Conservation (phyloP, 1,140 invertebrate genomes). For the Drosophila watanabei region DNA sequence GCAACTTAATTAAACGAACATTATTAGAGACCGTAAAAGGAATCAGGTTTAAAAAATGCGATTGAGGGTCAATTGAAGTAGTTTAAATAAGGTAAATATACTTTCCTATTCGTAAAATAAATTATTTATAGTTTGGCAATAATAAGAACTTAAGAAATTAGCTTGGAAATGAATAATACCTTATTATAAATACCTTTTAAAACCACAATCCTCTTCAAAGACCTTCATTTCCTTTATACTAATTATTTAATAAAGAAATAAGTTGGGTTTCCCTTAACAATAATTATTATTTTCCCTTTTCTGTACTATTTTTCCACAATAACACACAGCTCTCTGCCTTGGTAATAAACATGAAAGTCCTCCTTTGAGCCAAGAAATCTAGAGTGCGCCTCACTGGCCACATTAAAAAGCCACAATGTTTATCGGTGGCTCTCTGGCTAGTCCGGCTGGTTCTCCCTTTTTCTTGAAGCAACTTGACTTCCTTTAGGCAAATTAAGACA, state of each 20-base stretch:
- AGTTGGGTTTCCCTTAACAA: neutral
- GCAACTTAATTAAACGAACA: conserved; percentile 19
- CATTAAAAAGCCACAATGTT: conserved; percentile 62
- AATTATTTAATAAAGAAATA: too few species aligned
- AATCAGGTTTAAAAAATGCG: neutral
- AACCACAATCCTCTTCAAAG: neutral
- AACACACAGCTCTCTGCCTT: neutral
- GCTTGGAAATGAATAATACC: neutral
- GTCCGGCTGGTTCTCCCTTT: conserved; percentile 6
- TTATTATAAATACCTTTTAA: too few species aligned
- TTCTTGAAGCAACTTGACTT: conserved; percentile 50
- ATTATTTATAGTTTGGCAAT: neutral
- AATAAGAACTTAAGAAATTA: neutral
- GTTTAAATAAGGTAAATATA: neutral
- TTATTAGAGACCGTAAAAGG: conserved; percentile 1
- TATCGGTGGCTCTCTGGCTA: conserved; percentile 25
- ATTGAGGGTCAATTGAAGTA: neutral
- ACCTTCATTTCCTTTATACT: neutral
- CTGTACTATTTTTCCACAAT: neutral
- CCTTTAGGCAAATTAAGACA: conserved; percentile 78
- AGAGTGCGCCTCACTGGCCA: conserved; percentile 44
- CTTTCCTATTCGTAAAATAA: neutral
- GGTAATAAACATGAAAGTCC: conserved; percentile 31
- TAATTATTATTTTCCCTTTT: conserved; percentile 8
- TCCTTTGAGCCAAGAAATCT: conserved; percentile 16